These are phyloP conservation scores for Laupala kohalensis DNA, from an alignment of 1,140 invertebrate genomes.

Conservation along the genomic window DNA sequence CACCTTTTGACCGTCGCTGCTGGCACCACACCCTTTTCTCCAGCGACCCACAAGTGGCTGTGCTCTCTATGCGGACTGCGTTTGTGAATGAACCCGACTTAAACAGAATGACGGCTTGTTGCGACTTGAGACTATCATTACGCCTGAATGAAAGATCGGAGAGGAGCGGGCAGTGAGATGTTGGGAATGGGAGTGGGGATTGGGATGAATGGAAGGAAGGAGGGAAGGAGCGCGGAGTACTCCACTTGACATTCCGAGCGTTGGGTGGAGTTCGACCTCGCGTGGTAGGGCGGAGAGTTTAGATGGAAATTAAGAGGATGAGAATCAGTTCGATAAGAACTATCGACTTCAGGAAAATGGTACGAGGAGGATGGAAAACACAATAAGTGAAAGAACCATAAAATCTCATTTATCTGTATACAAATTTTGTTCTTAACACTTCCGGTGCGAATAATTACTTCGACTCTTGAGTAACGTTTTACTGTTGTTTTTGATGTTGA, in stretches of 20 bases:
- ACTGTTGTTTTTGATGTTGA: too few relatives aligned
- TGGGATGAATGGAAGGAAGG: not conserved
- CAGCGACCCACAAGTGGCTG: not conserved
- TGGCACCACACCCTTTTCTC: not conserved
- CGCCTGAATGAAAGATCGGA: not conserved
- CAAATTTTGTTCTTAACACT: too few relatives aligned
- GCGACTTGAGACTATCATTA: not conserved
- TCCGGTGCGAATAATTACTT: too few relatives aligned
- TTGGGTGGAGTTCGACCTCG: not conserved
- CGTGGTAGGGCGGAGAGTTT: too few relatives aligned
- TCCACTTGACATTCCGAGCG: not conserved
- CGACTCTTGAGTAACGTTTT: too few relatives aligned
- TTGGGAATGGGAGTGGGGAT: not conserved
- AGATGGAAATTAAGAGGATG: too few relatives aligned
- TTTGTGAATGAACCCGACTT: not conserved
- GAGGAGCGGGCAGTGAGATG: not conserved
- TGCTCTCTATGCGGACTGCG: not conserved
- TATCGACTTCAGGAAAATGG: too few relatives aligned
- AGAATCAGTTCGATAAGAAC: too few relatives aligned
- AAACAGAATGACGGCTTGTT: not conserved
- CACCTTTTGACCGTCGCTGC: not conserved
- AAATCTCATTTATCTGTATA: too few relatives aligned
- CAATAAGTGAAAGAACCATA: too few relatives aligned
- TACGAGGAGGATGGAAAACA: too few relatives aligned
- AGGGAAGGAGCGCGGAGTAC: not conserved